Evolutionary conservation across 2,113 vertebrate species (phyloP), one percentile per base, ranked within the genome.

Genomic region (Labeo catla): DNA sequence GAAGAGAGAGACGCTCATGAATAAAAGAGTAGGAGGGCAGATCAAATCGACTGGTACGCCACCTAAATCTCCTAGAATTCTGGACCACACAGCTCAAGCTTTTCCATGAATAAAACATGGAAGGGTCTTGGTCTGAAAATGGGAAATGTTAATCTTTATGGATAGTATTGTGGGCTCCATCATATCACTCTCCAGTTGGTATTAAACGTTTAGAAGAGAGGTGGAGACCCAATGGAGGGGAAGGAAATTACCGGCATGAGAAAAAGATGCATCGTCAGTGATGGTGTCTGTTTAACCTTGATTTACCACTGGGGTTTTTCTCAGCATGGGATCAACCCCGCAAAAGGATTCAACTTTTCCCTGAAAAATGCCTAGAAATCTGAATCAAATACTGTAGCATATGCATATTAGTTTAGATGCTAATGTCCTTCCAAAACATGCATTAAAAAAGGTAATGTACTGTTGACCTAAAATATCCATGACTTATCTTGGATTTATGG

Each of bases 41-140:
- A 86, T 89, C 76, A 86, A 81, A 86, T 81, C 79, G 81, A 86
- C 66, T 81, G 77, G n/a, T 80, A 74, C 6, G 8, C 77, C 74
- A 72, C 72, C 84, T 59, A 88, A 89, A 87, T 89, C 88, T 89
- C 88, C 72, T 72, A 82, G 81, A 78, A 84, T 73, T 86, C 83
- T 39, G 78, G 63, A 77, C 86, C 83, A 85, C 88, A 82, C 88
- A 76, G 77, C 50, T 65, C 80, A 78, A 83, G 78, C 63, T 61
- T 52, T 54, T 61, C 4, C 63, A 87, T 87, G 86, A 87, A 89
- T 89, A 87, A 89, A 77, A 85, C 86, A 87, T 89, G 36, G 39
- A 23, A 34, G 76, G 28, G 85, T 59, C 34, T 49, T 59, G 76
- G 70, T 28, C 11, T 57, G 84, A 65, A 81, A 87, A 82, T 82